These are phyloP conservation scores for Burhinus oedicnemus DNA, from an alignment of 2,113 vertebrate species.

Conservation along the genomic window DNA sequence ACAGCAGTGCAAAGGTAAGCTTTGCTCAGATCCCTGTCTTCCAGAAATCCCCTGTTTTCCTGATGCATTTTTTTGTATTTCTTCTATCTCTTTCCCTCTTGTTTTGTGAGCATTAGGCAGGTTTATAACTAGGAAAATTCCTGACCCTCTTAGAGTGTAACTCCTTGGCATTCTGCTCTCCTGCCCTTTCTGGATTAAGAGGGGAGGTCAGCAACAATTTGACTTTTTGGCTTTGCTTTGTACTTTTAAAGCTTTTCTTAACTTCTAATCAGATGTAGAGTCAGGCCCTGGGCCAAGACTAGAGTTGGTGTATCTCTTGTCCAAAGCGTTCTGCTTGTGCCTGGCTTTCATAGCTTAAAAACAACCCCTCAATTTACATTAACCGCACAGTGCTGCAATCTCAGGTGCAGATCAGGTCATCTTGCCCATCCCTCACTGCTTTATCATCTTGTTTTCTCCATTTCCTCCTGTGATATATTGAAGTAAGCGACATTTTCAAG, in stretches of 20 bases:
- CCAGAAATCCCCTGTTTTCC: neutral
- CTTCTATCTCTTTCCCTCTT: neutral
- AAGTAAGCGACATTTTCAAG: neutral
- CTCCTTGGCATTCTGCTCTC: neutral
- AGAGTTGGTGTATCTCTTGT: neutral
- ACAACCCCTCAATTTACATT: neutral
- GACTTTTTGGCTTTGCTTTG: neutral
- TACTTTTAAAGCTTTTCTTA: neutral
- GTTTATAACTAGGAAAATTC: neutral
- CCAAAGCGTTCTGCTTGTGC: neutral
- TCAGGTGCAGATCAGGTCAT: slow-evolving; percentile 1
- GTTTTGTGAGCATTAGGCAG: neutral
- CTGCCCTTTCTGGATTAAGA: neutral
- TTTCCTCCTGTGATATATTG: neutral
- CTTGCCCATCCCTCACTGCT: neutral
- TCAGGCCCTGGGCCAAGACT: neutral
- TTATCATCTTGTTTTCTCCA: slow-evolving; percentile 20
- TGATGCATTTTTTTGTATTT: fast-evolving
- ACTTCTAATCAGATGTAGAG: neutral
- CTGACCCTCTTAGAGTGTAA: fast-evolving
- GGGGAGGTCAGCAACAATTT: neutral
- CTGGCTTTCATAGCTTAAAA: neutral
- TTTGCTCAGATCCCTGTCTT: neutral
- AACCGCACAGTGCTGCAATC: neutral
- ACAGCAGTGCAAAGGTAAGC: neutral